A percentile compares a stretch with the other conserved stretches of the same genome.
phyloP scores from a whole-genome alignment of 2,797 vertebrate genomes.

The Trichosurus vulpecula region DNA sequence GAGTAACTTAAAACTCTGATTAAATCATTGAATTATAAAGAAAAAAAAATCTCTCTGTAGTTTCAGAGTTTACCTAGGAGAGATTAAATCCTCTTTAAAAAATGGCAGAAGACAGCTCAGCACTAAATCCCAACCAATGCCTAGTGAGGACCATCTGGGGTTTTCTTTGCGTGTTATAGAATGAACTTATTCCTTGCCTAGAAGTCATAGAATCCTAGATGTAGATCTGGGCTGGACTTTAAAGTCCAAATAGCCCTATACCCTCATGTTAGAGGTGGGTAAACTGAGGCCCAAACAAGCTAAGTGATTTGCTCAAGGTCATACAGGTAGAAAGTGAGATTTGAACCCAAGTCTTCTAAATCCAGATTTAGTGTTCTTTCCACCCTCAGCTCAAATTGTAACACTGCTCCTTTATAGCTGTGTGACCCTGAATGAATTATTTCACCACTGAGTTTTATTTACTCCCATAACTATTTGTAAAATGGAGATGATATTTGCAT shows the following conservation, averaged over 20 bases:
- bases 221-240: neutral
- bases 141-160: neutral
- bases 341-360: neutral
- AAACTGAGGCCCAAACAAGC: neutral
- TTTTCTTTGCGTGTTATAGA: neutral
- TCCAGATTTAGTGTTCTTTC: neutral
- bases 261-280: neutral
- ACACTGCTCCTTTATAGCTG: neutral
- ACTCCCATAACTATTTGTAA: neutral
- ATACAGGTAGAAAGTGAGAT: neutral
- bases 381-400: neutral
- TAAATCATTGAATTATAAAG: neutral
- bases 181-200: neutral
- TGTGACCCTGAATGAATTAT: neutral
- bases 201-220: neutral
- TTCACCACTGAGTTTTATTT: neutral
- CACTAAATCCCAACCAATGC: neutral
- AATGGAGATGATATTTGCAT: neutral
- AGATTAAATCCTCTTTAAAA: neutral
- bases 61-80: too few species aligned
- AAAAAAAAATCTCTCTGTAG: too few species aligned
- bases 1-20: neutral
- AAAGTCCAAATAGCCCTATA: neutral
- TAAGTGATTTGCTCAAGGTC: neutral
- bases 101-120: neutral